Conservation (phyloP, 1,140 invertebrate species). For the Drosophila melanogaster region DNA sequence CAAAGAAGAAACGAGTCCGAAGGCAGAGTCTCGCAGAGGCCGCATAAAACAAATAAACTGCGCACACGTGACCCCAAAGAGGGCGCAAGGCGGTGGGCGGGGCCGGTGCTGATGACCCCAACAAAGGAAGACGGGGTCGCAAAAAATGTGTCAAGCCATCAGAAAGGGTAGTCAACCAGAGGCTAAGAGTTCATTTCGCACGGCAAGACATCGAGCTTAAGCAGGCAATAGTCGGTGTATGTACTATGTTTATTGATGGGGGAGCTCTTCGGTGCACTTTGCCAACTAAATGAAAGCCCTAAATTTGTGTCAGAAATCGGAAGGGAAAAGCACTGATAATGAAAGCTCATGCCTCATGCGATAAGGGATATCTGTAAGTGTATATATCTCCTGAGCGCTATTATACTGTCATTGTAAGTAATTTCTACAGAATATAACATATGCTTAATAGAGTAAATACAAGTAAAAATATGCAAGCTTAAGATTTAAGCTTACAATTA, state of each 20-base stretch:
- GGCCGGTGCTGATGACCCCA: conserved; percentile 48
- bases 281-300: conserved; percentile 39
- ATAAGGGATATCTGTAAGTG: no score
- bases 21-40: conserved; percentile 35
- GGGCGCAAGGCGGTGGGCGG: neutral
- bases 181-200: conserved; percentile 10
- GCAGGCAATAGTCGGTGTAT: neutral
- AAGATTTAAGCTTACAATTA: no score
- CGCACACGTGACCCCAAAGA: conserved; percentile 74
- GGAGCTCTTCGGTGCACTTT: conserved; percentile 53
- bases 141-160: conserved; percentile 61
- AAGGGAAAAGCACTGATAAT: conserved; percentile 69
- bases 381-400: no score
- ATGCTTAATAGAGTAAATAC: no score
- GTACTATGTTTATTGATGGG: conserved; percentile 15
- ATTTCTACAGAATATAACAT: no score
- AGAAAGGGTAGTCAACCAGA: conserved; percentile 2
- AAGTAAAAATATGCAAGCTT: no score
- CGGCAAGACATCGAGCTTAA: conserved; percentile 14
- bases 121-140: conserved; percentile 40
- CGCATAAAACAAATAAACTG: conserved; percentile 80
- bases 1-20: conserved; percentile 4
- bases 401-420: no score
- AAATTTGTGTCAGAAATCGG: conserved; percentile 61
- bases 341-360: neutral